Base-by-base conservation (phyloP, 2,797 vertebrate genomes). In the Geotria australis region DNA sequence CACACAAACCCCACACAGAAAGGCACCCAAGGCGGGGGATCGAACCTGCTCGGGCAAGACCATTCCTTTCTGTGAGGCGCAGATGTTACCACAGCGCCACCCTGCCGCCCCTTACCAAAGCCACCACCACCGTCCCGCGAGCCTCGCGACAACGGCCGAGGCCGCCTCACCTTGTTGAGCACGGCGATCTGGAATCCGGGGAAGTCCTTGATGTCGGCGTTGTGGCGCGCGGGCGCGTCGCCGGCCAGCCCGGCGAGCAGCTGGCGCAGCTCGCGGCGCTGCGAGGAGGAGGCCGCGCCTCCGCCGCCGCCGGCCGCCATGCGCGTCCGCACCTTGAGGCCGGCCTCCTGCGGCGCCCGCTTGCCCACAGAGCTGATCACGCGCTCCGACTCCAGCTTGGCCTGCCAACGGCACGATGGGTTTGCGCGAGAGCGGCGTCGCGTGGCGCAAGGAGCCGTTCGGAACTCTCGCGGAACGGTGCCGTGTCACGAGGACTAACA, bases 341-440 rank as follows among this genome's bases (percentile, higher is more conserved):
- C 84, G 1, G 72, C 66, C 63, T 94, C 85, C 12, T 74, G 73
- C 6, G 70, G 67, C 12, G 63, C 63, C 70, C 84, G 89, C 74
- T 91, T 91, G 51, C 85, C 88, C 59, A 95, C 79, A 47, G 68
- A 78, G 62, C 77, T 71, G 10, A 89, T 86, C 68, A 91, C 75
- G 59, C 88, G 74, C 70, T 95, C 88, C 48, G 83, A 86, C 72
- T 95, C 88, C 60, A 84, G 76, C 72, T 93, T 95, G 46, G 88
- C 76, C 88, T 95, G 71, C 61, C 66, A 60, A 65, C 65, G 65
- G 70, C 24, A 2, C 1, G 24, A 24, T 38, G 24, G 24, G 24
- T 15, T 24, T 24, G 24, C 24, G 38, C 24, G 24, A 38, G 24
- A 24, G 24, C 24, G 38, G n/a, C n/a, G n/a, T n/a, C n/a, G n/a